Evolutionary conservation across 64 coral and sea anemone genomes (phyloP).

Genomic region (Stylophora pistillata): DNA sequence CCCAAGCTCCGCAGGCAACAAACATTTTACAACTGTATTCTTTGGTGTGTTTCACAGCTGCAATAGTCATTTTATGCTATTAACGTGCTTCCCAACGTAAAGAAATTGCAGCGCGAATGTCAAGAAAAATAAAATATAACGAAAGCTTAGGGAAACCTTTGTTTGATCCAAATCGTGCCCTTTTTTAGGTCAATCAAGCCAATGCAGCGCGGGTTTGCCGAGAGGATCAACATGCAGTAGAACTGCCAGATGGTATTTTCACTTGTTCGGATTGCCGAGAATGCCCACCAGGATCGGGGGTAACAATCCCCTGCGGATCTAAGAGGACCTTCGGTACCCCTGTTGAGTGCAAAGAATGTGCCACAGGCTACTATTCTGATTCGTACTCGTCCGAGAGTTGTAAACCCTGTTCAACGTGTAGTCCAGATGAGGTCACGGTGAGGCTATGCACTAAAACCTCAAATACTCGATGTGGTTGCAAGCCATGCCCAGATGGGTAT

Average conservation of each 20-base stretch:
- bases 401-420: conserved; percentile 6
- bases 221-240: background rate
- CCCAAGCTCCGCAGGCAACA: too few species aligned
- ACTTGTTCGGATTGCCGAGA: background rate
- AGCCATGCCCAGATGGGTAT: background rate
- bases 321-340: background rate
- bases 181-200: background rate
- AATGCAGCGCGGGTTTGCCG: background rate
- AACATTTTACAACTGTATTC: too few species aligned
- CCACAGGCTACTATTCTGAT: background rate
- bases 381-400: background rate
- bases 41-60: too few species aligned
- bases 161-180: background rate
- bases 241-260: background rate
- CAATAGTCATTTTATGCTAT: too few species aligned
- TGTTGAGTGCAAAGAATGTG: background rate
- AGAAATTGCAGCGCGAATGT: too few species aligned
- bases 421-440: background rate
- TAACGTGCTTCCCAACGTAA: too few species aligned
- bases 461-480: background rate
- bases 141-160: too few species aligned
- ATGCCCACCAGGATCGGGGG: conserved; percentile 10
- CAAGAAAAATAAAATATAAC: too few species aligned
- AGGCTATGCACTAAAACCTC: background rate
- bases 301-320: background rate